phyloP scores from a whole-genome alignment of 2,113 vertebrate species.

The Elaphurus davidianus region DNA sequence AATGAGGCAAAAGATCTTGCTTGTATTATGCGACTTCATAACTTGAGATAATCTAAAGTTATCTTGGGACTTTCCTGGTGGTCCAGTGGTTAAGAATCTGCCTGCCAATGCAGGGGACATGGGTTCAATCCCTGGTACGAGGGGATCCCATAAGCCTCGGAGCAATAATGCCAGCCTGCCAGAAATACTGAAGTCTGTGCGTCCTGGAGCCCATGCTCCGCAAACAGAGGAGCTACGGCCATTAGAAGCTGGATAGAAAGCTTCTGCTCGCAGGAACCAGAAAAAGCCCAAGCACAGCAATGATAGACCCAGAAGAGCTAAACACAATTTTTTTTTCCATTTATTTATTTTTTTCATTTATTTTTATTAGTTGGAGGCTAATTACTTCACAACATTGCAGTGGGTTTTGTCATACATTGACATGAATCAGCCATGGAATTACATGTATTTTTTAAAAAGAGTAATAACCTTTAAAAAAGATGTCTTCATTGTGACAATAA shows the following conservation, averaged over 20 bases:
- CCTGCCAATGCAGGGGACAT: not conserved
- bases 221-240: fast-evolving
- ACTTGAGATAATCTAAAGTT: not conserved
- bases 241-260: not conserved
- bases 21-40: not conserved
- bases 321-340: no score
- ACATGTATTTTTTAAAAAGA: not conserved
- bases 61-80: not conserved
- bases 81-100: not conserved
- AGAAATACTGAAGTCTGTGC: not conserved
- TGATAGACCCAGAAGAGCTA: not conserved
- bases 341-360: no score
- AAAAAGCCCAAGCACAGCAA: not conserved
- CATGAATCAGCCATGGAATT: no score
- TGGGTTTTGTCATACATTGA: no score
- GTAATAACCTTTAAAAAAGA: not conserved
- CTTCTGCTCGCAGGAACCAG: fast-evolving
- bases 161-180: not conserved
- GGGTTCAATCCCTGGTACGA: not conserved
- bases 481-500: not conserved
- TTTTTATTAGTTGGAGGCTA: no score
- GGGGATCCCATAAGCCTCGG: not conserved
- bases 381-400: no score
- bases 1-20: not conserved
- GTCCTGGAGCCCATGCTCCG: not conserved